Conservation (phyloP, 2,113 vertebrate species). For the Gymnobelideus leadbeateri region DNA sequence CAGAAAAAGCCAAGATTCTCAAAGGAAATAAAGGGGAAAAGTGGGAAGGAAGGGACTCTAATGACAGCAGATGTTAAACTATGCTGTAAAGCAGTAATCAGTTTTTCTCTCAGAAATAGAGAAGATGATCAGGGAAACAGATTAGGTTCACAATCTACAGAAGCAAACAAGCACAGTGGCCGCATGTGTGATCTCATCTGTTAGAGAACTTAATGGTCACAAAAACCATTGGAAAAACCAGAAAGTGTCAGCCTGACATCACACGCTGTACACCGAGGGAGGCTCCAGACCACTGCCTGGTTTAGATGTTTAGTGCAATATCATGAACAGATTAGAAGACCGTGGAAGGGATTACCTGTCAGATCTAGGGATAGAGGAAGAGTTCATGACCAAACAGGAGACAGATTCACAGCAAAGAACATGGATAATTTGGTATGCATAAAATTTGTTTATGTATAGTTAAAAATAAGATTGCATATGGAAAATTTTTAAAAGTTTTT, state of each 20-base stretch:
- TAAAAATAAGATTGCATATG: too few species aligned
- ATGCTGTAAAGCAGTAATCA: too few species aligned
- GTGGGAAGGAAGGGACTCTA: background rate
- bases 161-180: background rate
- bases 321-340: background rate
- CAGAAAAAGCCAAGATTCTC: background rate
- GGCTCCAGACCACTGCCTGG: background rate
- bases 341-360: background rate
- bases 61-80: too few species aligned
- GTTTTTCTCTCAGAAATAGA: background rate
- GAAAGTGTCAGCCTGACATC: too few species aligned
- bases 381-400: background rate
- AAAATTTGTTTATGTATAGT: too few species aligned
- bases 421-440: background rate
- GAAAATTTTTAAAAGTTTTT: background rate
- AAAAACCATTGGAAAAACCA: background rate
- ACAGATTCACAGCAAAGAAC: background rate
- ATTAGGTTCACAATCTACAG: background rate
- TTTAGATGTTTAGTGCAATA: background rate
- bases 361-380: background rate
- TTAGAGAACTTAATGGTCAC: background rate
- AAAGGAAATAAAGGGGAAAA: background rate
- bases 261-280: background rate
- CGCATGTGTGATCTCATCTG: background rate
- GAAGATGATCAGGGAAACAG: background rate